phyloP scores from a whole-genome alignment of 2,888 invertebrate species.

The Drosophila testacea region DNA sequence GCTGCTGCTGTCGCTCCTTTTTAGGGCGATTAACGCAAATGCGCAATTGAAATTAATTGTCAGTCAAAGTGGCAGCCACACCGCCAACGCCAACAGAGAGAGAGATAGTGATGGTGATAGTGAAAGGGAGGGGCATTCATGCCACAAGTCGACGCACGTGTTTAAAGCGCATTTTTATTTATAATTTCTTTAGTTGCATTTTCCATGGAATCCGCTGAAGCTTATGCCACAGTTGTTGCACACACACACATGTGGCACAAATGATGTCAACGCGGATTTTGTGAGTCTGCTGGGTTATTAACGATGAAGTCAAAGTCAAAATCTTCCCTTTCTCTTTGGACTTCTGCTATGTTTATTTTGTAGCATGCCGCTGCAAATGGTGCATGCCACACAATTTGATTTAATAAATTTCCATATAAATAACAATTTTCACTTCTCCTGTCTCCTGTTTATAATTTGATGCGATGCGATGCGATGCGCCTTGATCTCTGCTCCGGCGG shows the following conservation, averaged over 20 bases:
- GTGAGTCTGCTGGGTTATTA: slow-evolving; percentile 17
- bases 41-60: slow-evolving; percentile 81
- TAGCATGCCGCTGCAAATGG: slow-evolving; percentile 46
- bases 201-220: slow-evolving; percentile 42
- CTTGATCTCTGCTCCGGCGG: slow-evolving; percentile 64
- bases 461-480: slow-evolving; percentile 7
- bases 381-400: slow-evolving; percentile 61
- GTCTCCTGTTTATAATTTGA: slow-evolving; percentile 44
- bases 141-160: slow-evolving; percentile 63
- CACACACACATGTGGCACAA: slow-evolving; percentile 66
- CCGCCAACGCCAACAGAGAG: slow-evolving; percentile 28
- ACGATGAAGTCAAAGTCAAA: background rate
- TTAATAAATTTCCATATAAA: slow-evolving; percentile 73
- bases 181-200: slow-evolving; percentile 54
- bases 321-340: background rate
- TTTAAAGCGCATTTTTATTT: slow-evolving; percentile 69
- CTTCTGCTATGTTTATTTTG: slow-evolving; percentile 14
- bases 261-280: slow-evolving; percentile 76
- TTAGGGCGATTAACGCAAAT: slow-evolving; percentile 77
- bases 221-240: slow-evolving; percentile 49
- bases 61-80: slow-evolving; percentile 72
- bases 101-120: background rate
- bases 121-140: slow-evolving; percentile 1
- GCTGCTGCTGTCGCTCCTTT: slow-evolving; percentile 41
- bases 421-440: slow-evolving; percentile 37